Base-by-base conservation (phyloP, 2,888 invertebrate species). In the Agapostemon virescens region DNA sequence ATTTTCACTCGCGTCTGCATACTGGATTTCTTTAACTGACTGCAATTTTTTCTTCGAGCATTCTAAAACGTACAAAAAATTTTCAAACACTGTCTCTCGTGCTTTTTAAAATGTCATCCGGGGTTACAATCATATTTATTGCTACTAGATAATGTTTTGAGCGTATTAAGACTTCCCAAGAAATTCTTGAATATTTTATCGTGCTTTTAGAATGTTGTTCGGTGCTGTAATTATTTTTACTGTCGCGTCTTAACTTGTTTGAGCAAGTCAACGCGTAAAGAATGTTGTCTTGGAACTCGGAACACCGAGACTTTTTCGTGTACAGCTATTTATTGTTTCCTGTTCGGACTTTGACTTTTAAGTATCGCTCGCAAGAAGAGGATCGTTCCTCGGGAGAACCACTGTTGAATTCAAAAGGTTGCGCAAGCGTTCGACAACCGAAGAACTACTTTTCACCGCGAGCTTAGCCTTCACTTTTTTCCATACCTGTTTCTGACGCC, bases 381-480 rank as follows among this genome's bases (percentile, higher is more conserved):
- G 58, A 58, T 13, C 20, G 40, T n/a, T 40, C 55, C 26, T 5
- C 26, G 2, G n/a, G 26, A 42, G 70, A 40, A 70, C 26, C 45
- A 17, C 45, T 15, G 23, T 36, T 20, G 45, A 36, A 71, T 71
- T 23, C 23, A 20, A 49, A 71, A 36, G 20, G 17, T 73, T 74
- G 58, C n/a, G 63, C 61, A 74, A 69, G 52, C 30, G 42, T 33
- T 64, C 55, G 55, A 38, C 38, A 42, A 61, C 36, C 15, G 55
- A 49, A 42, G 52, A 77, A 58, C 66, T 42, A 70, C 66, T 69
- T 76, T 77, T 78, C 70, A 70, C 52, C 63, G 45, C 58, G 23
- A 17, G 40, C 23, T 77, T 55, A 61, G 63, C 69, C 69, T 74
- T 73, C 82, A 66, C 33, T 55, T 74, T 74, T 70, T 77, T 72